Percentiles rank a stretch among this genome's conserved stretches.
These are phyloP conservation scores for zebrafish (Danio rerio) DNA, from an alignment of 2,113 vertebrate species.

Conservation along the genomic window DNA sequence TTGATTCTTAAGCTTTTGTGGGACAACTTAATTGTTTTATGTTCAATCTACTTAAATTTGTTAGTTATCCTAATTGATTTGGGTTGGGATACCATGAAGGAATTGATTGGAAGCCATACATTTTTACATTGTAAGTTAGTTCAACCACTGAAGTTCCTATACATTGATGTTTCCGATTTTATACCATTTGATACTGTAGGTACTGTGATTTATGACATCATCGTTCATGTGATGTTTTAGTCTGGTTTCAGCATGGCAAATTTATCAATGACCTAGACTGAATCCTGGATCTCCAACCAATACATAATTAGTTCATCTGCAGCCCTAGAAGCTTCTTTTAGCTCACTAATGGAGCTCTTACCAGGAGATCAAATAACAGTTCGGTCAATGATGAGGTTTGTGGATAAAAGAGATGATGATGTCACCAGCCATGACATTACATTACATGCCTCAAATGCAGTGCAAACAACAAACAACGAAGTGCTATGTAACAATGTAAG, in stretches of 20 bases:
- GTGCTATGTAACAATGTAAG: background rate
- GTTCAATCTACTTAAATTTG: too few relatives aligned
- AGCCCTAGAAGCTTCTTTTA: conserved; percentile 32
- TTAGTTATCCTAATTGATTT: too few relatives aligned
- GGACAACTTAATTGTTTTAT: too few relatives aligned
- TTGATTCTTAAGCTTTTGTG: too few relatives aligned
- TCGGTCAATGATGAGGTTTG: conserved; percentile 38
- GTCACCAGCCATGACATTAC: background rate
- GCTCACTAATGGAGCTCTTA: conserved; percentile 40
- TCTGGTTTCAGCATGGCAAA: background rate
- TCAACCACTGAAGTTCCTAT: background rate
- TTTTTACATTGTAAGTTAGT: background rate
- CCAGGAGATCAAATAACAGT: conserved; percentile 33
- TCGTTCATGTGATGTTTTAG: background rate
- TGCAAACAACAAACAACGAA: too few relatives aligned
- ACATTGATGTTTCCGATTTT: conserved; percentile 1
- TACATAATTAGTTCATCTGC: conserved; percentile 25
- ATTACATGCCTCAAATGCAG: background rate
- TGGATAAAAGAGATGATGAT: conserved; percentile 28
- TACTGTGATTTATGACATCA: background rate
- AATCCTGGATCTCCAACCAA: conserved; percentile 61
- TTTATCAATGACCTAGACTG: background rate
- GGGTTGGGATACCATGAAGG: too few relatives aligned
- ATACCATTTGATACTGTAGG: background rate
- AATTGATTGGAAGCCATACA: too few relatives aligned